Evolutionary conservation across 2,888 invertebrate species (phyloP).

Genomic region (Leptothorax acervorum): DNA sequence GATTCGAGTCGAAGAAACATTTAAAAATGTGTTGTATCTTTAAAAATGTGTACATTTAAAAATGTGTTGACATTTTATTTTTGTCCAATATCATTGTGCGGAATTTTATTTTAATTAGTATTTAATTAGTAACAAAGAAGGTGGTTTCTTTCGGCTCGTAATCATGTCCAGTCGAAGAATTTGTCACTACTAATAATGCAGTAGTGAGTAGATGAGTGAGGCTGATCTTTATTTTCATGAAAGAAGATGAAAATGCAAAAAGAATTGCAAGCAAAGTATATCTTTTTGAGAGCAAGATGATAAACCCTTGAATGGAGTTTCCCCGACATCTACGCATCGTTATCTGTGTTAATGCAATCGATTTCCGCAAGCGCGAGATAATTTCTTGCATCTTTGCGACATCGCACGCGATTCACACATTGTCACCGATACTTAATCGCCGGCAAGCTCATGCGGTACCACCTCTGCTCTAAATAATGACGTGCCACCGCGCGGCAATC

Average conservation of each 20-base stretch:
- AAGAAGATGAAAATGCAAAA: not conserved
- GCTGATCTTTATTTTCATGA: not conserved
- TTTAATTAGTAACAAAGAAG: not conserved
- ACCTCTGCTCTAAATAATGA: slow-evolving; percentile 65
- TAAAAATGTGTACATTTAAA: too few relatives aligned
- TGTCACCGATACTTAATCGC: slow-evolving; percentile 55
- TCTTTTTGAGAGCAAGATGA: slow-evolving; percentile 1
- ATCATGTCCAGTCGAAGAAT: not conserved
- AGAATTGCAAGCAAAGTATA: not conserved
- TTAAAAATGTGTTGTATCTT: not conserved
- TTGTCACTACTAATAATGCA: not conserved
- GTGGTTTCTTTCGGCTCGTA: not conserved
- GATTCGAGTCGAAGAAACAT: not conserved
- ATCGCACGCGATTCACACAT: slow-evolving; percentile 31
- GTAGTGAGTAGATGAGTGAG: not conserved
- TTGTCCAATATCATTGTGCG: not conserved
- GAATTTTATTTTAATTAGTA: not conserved
- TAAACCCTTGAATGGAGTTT: not conserved
- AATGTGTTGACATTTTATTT: not conserved
- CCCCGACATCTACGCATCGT: not conserved
- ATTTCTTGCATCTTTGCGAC: slow-evolving; percentile 33
- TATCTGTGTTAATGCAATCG: slow-evolving; percentile 1
- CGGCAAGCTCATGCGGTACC: slow-evolving; percentile 18
- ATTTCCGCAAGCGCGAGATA: slow-evolving; percentile 18
- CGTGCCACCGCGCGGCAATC: slow-evolving; percentile 68